phyloP scores from a whole-genome alignment of 30 jellyfish, hydroid and myxozoan species.

The Turritopsis rubra region DNA sequence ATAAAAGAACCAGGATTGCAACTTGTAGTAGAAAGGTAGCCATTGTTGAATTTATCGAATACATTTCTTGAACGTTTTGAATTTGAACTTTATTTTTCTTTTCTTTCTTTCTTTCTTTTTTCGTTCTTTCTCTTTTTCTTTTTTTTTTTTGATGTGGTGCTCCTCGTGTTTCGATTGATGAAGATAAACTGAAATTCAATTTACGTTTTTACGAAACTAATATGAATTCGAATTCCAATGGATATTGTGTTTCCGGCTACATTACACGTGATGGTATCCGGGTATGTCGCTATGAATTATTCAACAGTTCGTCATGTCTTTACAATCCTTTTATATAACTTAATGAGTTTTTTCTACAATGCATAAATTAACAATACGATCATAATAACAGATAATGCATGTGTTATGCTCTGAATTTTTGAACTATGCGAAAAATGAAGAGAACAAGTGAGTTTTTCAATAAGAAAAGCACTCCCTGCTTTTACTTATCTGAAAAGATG shows the following conservation, averaged over 20 bases:
- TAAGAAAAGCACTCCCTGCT: background rate
- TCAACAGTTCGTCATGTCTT: background rate
- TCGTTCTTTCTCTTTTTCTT: no score
- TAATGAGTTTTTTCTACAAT: background rate
- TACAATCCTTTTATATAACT: background rate
- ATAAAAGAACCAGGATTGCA: background rate
- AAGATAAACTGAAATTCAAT: background rate
- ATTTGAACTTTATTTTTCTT: background rate
- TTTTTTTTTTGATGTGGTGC: background rate
- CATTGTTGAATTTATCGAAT: background rate
- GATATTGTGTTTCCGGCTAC: background rate
- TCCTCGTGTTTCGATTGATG: background rate
- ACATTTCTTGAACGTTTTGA: no score
- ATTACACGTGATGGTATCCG: background rate
- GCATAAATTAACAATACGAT: background rate
- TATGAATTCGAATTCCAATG: background rate
- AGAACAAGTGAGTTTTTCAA: background rate
- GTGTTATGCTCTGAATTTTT: background rate
- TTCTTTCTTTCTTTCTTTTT: background rate
- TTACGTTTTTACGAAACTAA: background rate
- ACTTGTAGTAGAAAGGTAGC: background rate
- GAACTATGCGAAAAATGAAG: background rate
- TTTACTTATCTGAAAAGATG: background rate
- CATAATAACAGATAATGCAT: background rate
- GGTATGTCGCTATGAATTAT: background rate